These are phyloP conservation scores for Microplitis mediator DNA, from an alignment of 1,140 invertebrate species.

Conservation along the genomic window DNA sequence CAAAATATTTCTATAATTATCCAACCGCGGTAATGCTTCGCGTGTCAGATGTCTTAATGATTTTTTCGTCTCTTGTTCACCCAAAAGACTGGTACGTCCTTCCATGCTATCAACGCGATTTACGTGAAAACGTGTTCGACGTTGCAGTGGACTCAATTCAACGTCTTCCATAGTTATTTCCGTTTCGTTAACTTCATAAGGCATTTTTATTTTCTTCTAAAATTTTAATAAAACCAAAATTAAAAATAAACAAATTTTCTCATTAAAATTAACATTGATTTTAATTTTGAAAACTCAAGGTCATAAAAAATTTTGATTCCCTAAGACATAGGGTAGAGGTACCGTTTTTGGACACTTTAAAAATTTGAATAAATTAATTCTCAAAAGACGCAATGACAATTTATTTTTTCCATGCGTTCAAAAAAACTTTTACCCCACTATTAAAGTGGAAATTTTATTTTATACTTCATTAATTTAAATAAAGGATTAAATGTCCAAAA, in stretches of 20 bases:
- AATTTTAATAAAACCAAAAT: neutral
- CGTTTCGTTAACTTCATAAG: slow-evolving; percentile 50
- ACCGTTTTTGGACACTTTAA: too few species aligned
- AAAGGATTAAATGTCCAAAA: too few species aligned
- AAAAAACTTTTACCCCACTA: too few species aligned
- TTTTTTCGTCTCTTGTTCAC: slow-evolving; percentile 56
- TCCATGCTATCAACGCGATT: slow-evolving; percentile 64
- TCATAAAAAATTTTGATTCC: too few species aligned
- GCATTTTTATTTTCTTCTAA: slow-evolving; percentile 38
- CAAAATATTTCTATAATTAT: slow-evolving; percentile 94
- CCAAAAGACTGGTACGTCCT: slow-evolving; percentile 55
- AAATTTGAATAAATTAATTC: too few species aligned
- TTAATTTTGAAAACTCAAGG: too few species aligned
- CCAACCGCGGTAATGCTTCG: slow-evolving; percentile 87
- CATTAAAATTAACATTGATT: neutral
- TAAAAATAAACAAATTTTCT: neutral
- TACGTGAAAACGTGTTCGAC: slow-evolving; percentile 66
- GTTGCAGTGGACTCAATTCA: slow-evolving; percentile 50
- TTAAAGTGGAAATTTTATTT: too few species aligned
- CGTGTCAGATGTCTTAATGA: slow-evolving; percentile 81
- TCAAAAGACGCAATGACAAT: too few species aligned
- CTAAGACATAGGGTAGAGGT: too few species aligned
- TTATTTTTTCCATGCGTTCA: too few species aligned
- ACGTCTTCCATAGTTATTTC: slow-evolving; percentile 46
- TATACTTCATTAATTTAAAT: too few species aligned